Evolutionary conservation across 2,113 vertebrate genomes (phyloP).

Genomic region (Chaetorhynchus papuensis): DNA sequence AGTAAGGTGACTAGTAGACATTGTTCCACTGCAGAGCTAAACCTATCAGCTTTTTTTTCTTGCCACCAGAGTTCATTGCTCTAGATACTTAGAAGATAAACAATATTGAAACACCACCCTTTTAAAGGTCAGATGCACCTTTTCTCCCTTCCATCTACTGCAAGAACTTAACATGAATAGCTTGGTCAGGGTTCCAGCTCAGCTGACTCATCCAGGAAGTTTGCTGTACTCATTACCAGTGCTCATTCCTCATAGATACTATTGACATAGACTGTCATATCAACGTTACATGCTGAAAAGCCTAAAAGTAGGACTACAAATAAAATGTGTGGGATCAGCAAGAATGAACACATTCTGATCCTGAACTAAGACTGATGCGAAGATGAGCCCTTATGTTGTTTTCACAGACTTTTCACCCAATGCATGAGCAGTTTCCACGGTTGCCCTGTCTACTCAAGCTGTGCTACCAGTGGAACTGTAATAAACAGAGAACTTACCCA

Average conservation of each 20-base stretch:
- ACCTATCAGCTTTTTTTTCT: neutral
- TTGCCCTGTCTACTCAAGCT: neutral
- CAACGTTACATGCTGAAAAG: neutral
- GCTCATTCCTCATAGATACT: neutral
- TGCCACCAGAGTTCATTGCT: neutral
- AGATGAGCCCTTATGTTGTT: neutral
- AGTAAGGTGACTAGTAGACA: neutral
- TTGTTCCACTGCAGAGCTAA: neutral
- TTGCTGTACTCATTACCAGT: neutral
- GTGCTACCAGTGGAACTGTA: neutral
- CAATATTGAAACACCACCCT: neutral
- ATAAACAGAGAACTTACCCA: neutral
- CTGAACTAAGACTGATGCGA: neutral
- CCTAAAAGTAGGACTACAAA: neutral
- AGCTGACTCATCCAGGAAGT: neutral
- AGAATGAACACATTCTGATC: neutral
- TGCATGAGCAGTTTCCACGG: neutral
- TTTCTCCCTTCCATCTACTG: neutral
- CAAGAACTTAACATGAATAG: neutral
- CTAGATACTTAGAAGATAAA: neutral
- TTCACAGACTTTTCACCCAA: neutral
- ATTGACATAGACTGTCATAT: neutral
- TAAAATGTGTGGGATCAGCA: neutral
- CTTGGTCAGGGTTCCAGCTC: neutral
- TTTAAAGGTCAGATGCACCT: neutral